Conservation (phyloP, 2,113 vertebrate genomes). For the Canis aureus region DNA sequence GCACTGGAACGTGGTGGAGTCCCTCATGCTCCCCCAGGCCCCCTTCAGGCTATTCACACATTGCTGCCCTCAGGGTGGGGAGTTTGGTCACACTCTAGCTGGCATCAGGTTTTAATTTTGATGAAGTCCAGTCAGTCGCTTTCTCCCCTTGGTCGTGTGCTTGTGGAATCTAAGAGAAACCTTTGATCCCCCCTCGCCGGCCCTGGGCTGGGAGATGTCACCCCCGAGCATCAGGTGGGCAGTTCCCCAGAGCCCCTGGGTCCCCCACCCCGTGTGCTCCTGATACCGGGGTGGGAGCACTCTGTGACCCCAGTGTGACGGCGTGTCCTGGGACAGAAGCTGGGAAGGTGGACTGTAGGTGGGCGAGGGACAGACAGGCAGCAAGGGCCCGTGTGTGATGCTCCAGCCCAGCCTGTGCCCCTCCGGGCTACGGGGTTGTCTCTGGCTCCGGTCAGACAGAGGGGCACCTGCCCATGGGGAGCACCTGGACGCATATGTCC, state of each 20-base stretch:
- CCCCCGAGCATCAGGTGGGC: accelerated
- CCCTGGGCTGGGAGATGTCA: accelerated
- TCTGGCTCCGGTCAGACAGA: not conserved
- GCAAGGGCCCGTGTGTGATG: accelerated
- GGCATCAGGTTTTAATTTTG: not conserved
- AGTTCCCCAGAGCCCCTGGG: accelerated
- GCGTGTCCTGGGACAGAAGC: not conserved
- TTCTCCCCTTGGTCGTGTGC: not conserved
- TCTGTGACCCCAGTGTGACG: accelerated
- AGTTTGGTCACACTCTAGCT: not conserved
- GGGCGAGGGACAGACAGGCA: too few relatives aligned
- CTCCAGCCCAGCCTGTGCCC: accelerated
- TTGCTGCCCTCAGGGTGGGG: too few relatives aligned
- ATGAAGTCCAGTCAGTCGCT: accelerated
- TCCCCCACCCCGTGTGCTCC: not conserved
- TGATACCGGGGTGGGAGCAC: accelerated
- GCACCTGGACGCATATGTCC: accelerated
- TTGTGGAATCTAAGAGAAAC: too few relatives aligned
- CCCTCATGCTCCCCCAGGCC: not conserved
- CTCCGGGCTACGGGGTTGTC: accelerated
- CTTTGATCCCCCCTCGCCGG: not conserved
- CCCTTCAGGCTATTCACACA: not conserved
- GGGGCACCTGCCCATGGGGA: too few relatives aligned
- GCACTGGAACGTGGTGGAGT: not conserved
- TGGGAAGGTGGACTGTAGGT: not conserved